These are phyloP conservation scores for Prietella phreatophila DNA, from an alignment of 2,113 vertebrate genomes.

Conservation along the genomic window DNA sequence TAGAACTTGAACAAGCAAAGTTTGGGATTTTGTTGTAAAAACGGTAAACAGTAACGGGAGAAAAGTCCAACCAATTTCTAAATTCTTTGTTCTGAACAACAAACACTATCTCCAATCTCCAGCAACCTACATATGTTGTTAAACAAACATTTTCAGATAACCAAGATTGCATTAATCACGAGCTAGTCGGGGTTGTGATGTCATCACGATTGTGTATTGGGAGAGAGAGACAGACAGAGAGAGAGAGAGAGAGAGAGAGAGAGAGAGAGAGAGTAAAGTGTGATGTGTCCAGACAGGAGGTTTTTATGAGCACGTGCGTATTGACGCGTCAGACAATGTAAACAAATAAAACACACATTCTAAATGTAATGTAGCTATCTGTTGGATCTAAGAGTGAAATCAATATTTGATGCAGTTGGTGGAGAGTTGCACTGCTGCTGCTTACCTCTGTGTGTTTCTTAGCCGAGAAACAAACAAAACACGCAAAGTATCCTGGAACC, in stretches of 20 bases:
- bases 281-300: background rate
- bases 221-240: background rate
- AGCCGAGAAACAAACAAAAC: background rate
- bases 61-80: background rate
- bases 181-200: background rate
- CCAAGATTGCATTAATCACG: background rate
- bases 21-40: background rate
- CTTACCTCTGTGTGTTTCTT: slow-evolving; percentile 3
- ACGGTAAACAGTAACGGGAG: background rate
- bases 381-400: background rate
- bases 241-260: background rate
- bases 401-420: background rate
- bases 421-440: background rate
- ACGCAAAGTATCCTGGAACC: slow-evolving; percentile 7
- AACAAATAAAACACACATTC: background rate
- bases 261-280: background rate
- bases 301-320: background rate
- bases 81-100: background rate
- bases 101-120: background rate
- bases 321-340: background rate
- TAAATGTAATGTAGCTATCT: too few relatives aligned
- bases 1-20: background rate
- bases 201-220: background rate
- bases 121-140: background rate
- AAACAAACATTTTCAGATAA: background rate